phyloP scores from a whole-genome alignment of 2,113 vertebrate genomes.

The Nesoenas mayeri region DNA sequence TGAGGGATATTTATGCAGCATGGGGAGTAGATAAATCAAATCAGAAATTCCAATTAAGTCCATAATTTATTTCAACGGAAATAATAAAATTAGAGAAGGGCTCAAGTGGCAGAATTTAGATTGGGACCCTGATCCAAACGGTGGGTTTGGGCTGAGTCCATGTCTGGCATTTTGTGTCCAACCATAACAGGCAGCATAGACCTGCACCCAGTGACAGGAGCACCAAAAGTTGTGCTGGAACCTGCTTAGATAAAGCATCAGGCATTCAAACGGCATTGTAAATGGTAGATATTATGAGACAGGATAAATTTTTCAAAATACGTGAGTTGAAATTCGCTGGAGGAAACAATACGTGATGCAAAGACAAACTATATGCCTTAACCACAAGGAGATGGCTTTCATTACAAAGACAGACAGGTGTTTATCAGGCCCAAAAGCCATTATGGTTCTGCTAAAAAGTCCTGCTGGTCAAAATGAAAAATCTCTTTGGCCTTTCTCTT shows the following conservation, averaged over 20 bases:
- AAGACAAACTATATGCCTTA: neutral
- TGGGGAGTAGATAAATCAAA: neutral
- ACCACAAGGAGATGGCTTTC: neutral
- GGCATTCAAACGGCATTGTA: neutral
- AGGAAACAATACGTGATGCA: neutral
- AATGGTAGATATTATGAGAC: neutral
- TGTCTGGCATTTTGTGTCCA: neutral
- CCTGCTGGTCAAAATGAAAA: neutral
- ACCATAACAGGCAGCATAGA: rapidly evolving
- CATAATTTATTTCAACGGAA: slow-evolving; percentile 62
- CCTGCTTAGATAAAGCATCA: neutral
- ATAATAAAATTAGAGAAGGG: slow-evolving; percentile 45
- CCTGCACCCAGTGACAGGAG: neutral
- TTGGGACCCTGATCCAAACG: rapidly evolving
- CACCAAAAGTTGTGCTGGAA: neutral
- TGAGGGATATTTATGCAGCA: slow-evolving; percentile 41
- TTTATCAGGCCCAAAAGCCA: neutral
- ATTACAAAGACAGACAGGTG: neutral
- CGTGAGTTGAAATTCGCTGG: neutral
- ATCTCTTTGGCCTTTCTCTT: neutral
- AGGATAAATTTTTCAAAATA: too few relatives aligned
- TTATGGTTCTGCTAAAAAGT: neutral
- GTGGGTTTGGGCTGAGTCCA: neutral
- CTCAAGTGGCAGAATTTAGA: neutral
- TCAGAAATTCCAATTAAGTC: slow-evolving; percentile 68